Conservation (phyloP, 2,113 vertebrate species). For the Mesoclemmys tuberculata region DNA sequence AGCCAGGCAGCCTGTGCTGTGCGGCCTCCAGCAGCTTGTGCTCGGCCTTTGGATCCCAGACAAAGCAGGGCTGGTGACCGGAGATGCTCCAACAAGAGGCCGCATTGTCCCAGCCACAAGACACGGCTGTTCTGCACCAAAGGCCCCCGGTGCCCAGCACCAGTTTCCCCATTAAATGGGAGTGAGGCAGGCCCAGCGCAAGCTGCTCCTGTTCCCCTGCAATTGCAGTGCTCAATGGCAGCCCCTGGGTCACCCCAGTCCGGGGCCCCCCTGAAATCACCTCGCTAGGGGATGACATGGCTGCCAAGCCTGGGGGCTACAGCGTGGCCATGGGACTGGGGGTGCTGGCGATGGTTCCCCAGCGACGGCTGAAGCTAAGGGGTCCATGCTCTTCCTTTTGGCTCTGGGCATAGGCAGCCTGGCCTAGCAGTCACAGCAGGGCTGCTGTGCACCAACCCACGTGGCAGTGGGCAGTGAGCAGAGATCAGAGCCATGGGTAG, state of each 20-base stretch:
- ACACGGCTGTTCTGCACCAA: not conserved
- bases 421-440: no score
- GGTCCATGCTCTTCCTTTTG: not conserved
- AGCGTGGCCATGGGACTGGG: not conserved
- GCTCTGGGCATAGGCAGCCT: no score
- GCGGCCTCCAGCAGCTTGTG: no score
- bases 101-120: not conserved
- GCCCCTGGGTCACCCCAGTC: not conserved
- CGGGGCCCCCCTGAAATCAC: not conserved
- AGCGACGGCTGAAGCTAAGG: not conserved
- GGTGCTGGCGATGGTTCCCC: no score
- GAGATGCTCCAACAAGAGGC: not conserved
- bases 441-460: no score
- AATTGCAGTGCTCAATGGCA: no score
- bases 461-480: no score
- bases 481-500: no score
- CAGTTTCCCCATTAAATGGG: not conserved
- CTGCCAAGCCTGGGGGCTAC: not conserved
- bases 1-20: not conserved
- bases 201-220: not conserved
- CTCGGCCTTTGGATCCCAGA: no score
- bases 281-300: no score
- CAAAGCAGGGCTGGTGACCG: no score
- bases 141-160: no score
- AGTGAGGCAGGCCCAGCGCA: not conserved